A percentile compares a stretch with the other conserved stretches of the same genome.
Conservation (phyloP, 64 coral and sea anemone species). For the Actinia equina region DNA sequence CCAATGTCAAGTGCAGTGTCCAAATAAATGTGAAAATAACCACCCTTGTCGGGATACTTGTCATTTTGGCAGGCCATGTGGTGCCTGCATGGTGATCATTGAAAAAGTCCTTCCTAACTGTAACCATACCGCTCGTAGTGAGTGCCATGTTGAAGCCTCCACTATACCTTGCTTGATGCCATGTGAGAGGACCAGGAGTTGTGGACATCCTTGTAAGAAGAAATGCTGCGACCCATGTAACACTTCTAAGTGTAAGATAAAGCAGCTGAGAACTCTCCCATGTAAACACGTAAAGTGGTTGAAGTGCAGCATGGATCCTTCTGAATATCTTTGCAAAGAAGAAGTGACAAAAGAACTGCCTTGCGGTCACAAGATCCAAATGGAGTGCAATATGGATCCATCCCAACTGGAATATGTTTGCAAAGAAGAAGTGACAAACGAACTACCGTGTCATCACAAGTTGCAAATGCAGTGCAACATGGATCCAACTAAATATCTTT, state of each 20-base stretch:
- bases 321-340: conserved; percentile 14
- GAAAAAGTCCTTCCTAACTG: conserved; percentile 18
- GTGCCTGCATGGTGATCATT: neutral
- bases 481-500: neutral
- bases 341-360: conserved; percentile 12
- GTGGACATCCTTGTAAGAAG: conserved; percentile 54
- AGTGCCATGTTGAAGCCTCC: conserved; percentile 9
- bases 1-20: conserved; percentile 19
- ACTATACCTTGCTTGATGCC: conserved; percentile 6
- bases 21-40: conserved; percentile 1
- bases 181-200: conserved; percentile 38
- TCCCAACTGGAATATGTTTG: neutral
- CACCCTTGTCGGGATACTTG: conserved; percentile 17
- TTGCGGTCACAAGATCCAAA: neutral
- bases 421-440: neutral
- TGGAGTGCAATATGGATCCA: neutral
- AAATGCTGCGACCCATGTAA: conserved; percentile 39
- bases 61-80: conserved; percentile 26
- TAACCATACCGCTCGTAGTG: neutral
- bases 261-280: neutral
- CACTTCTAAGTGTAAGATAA: conserved; percentile 15
- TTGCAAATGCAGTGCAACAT: neutral
- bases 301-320: conserved; percentile 14
- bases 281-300: conserved; percentile 28
- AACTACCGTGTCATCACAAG: conserved; percentile 6